Base-by-base conservation (phyloP, 2,797 vertebrate species). In the Argyrosomus regius region DNA sequence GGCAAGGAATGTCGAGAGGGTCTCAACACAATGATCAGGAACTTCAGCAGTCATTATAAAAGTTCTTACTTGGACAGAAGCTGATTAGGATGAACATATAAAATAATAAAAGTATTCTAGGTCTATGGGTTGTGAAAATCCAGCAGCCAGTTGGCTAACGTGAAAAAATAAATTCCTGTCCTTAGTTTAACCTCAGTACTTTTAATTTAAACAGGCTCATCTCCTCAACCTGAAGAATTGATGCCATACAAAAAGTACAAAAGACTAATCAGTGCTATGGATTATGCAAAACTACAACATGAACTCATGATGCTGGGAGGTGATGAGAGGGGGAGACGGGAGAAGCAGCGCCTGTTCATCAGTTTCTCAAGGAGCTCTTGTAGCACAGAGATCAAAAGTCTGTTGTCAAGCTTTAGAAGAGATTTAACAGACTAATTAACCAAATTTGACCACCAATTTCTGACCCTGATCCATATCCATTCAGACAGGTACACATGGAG, bases 261-360 rank as follows among this genome's bases (percentile, higher is more conserved):
- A 54, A 71, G 58, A 58, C 18, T 45, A 69, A 80, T 75, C 35
- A 26, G 45, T 0, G n/a, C 24, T 45, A 6, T 77, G 75, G 83
- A 87, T 87, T 86, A 84, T 87, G 75, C 22, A 77, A 81, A 76
- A 72, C 71, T 20, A 61, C 65, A 43, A 46, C 28, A n/a, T 0
- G 71, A 80, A 35, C 45, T 57, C 24, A 2, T 35, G 22, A 35
- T 18, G 6, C 59, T 24, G 59, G 13, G 35, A n/a, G 50, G 43
- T 24, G 63, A 60, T 31, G 63, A 78, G 7, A 2, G 16, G 17
- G 9, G 46, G 53, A 50, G 26, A 60, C 26, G 20, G 58, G 20
- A 57, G 35, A 81, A 22, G 4, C 5, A 5, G 56, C 6, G 18
- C 59, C 9, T 46, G 4, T 52, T 62, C 7, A 63, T 77, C 46